Evolutionary conservation across 2,888 invertebrate genomes (phyloP).

Genomic region (Reticulitermes lucifugus): DNA sequence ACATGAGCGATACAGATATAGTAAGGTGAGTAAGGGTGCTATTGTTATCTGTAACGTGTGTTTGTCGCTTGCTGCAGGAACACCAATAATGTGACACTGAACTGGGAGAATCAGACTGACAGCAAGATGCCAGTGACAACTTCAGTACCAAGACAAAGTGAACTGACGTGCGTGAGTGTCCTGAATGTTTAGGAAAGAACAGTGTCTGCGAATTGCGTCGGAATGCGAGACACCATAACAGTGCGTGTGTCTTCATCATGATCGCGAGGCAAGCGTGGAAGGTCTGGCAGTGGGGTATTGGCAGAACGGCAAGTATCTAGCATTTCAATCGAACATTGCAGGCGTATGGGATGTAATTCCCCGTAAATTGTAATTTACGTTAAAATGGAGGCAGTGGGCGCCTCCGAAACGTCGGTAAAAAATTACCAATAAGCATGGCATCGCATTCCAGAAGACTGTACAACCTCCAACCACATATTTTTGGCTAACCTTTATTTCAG

Average conservation of each 20-base stretch:
- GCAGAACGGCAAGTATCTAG: slow-evolving; percentile 39
- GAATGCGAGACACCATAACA: background rate
- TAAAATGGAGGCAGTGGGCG: too few species aligned
- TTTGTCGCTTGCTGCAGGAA: background rate
- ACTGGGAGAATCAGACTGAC: background rate
- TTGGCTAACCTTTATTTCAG: too few species aligned
- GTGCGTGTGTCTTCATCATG: background rate
- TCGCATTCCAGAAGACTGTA: too few species aligned
- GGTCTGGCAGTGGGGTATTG: slow-evolving; percentile 46
- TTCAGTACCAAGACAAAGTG: background rate
- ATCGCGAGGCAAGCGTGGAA: slow-evolving; percentile 43
- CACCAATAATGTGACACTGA: too few species aligned
- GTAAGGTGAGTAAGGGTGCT: too few species aligned
- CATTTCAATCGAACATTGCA: too few species aligned
- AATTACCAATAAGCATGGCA: too few species aligned
- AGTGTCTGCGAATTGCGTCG: background rate
- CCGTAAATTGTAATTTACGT: too few species aligned
- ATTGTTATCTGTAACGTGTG: background rate
- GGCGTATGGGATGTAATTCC: too few species aligned
- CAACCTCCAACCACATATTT: too few species aligned
- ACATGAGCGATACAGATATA: too few species aligned
- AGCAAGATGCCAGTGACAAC: background rate
- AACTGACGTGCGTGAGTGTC: background rate
- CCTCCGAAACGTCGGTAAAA: too few species aligned
- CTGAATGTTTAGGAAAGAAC: background rate